Evolutionary conservation across 2,113 vertebrate species (phyloP), one percentile per base, ranked within the genome.

Genomic region (Diphyllodes magnificus): DNA sequence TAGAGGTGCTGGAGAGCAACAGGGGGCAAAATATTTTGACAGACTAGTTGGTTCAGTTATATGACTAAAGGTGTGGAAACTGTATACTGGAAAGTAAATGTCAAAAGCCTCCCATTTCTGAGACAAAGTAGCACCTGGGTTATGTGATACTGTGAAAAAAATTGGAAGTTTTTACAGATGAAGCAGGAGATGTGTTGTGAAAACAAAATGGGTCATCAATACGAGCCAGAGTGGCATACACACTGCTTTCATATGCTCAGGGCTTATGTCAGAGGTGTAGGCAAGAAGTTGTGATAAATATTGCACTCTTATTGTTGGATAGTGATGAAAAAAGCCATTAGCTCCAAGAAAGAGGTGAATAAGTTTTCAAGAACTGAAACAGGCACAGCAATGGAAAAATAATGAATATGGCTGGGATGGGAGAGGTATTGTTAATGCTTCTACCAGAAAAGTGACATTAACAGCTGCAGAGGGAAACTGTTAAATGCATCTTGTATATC

Each of bases 21-120:
- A 80, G 35, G 54, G 80, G 72, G 31, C 44, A 92, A 92, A 95
- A 72, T 80, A 80, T 90, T 92, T 93, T 88, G 82, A 80, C 45
- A 86, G 42, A 73, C 15, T 66, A 16, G 23, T 51, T 61, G 23
- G 23, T 72, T 90, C 4, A 0, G 23, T 77, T 94, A 13, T 7
- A 14, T 63, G 42, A 78, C 72, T 90, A 28, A 92, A 92, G 33
- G 37, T 85, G 15, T 10, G 9, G 63, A 90, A 92, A 76, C 12
- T 11, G 19, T 30, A 39, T 45, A 80, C 13, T 35, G 42, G 71
- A 66, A 90, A 92, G 68, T 54, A 93, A 93, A 88, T 71, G 87
- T 88, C 82, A 91, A 82, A 92, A 78, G 28, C 1, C 51, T 82
- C 13, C 53, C 5, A 25, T 84, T 91, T 95, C 84, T 73, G 42